These are phyloP conservation scores for Dilophus febrilis DNA, from an alignment of 2,888 invertebrate species.

Conservation along the genomic window DNA sequence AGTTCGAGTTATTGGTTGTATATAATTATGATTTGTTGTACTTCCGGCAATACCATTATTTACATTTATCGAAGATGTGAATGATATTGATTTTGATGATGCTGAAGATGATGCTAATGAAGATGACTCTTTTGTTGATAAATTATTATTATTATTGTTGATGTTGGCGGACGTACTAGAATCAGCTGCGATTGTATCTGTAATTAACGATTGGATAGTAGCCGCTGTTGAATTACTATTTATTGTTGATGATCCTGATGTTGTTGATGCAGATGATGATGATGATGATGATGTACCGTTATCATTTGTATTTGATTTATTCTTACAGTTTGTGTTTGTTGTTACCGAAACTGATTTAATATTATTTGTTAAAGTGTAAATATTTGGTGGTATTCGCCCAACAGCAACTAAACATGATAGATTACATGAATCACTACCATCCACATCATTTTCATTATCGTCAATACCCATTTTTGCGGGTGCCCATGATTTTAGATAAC, in stretches of 20 bases:
- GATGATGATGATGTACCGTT: constrained; percentile 9
- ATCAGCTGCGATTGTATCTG: too few relatives aligned
- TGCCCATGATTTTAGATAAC: constrained; percentile 84
- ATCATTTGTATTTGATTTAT: too few relatives aligned
- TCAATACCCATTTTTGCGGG: constrained; percentile 58
- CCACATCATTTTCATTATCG: constrained; percentile 43
- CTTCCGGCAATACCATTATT: too few relatives aligned
- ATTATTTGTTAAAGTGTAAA: constrained; percentile 24
- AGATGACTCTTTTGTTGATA: too few relatives aligned
- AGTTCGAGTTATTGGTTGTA: constrained; percentile 36
- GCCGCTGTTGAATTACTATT: constrained; percentile 1
- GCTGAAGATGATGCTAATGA: too few relatives aligned
- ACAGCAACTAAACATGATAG: constrained; percentile 80
- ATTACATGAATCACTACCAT: constrained; percentile 41
- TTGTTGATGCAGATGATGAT: constrained; percentile 5
- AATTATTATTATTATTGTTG: too few relatives aligned
- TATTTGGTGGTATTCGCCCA: constrained; percentile 51
- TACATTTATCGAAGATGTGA: too few relatives aligned
- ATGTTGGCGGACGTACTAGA: too few relatives aligned
- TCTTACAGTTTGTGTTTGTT: constrained; percentile 10
- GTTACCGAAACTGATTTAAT: background rate
- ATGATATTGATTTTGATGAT: too few relatives aligned
- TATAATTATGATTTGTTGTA: constrained; percentile 4
- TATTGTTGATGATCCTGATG: constrained; percentile 11
- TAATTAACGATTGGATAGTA: too few relatives aligned